Evolutionary conservation across 1,140 invertebrate species (phyloP).

Genomic region (Ladona fulva): DNA sequence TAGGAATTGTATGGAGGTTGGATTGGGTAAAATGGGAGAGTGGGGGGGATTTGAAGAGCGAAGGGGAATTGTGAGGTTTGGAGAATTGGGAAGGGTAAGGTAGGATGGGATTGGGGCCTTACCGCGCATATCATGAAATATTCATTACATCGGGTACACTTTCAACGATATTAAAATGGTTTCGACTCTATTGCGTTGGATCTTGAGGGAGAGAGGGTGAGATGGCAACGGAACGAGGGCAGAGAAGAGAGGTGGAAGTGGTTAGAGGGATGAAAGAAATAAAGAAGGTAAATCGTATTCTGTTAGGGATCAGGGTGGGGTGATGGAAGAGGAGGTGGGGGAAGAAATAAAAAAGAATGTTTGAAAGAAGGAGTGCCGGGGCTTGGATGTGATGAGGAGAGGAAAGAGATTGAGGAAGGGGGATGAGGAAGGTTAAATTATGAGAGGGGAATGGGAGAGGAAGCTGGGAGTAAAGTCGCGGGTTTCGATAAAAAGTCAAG

Average conservation of each 20-base stretch:
- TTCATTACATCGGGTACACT: conserved; percentile 9
- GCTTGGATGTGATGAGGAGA: too few relatives aligned
- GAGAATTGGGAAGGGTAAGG: background rate
- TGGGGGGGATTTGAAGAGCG: background rate
- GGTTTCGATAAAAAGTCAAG: background rate
- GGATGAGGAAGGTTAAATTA: background rate
- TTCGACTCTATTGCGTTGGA: background rate
- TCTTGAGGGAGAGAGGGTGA: background rate
- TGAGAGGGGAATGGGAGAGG: background rate
- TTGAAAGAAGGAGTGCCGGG: background rate
- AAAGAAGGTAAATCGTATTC: background rate
- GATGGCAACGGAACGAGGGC: background rate
- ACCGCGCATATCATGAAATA: conserved; percentile 7
- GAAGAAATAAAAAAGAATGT: background rate
- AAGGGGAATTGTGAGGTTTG: background rate
- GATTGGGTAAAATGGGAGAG: background rate
- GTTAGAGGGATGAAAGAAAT: background rate
- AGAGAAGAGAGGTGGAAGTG: background rate
- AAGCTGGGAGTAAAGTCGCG: background rate
- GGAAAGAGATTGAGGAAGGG: background rate
- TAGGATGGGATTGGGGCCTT: background rate
- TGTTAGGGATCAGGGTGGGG: background rate
- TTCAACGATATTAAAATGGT: conserved; percentile 10
- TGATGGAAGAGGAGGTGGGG: background rate
- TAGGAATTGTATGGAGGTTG: background rate